These are phyloP conservation scores for Drosophila kurseongensis DNA, from an alignment of 1,140 invertebrate species.

Conservation along the genomic window DNA sequence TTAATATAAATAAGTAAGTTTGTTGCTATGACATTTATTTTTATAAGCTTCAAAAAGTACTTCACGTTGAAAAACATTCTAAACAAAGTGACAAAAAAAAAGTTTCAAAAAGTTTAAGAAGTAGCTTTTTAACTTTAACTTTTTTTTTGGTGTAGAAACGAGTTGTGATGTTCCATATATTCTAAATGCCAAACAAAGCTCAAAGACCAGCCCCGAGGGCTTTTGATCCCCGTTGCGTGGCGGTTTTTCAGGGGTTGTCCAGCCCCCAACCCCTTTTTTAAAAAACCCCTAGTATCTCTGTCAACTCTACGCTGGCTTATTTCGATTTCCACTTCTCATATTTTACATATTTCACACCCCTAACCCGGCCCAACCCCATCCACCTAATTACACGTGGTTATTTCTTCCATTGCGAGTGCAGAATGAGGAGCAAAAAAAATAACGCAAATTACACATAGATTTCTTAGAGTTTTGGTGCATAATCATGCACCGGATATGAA, in stretches of 20 bases:
- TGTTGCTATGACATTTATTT: too few species aligned
- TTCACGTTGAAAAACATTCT: too few species aligned
- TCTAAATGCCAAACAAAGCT: conserved; percentile 33
- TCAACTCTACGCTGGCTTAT: conserved; percentile 63
- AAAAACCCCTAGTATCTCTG: conserved; percentile 33
- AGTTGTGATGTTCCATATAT: conserved; percentile 21
- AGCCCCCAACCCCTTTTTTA: conserved; percentile 26
- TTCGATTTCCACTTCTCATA: conserved; percentile 66
- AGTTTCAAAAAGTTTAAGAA: too few species aligned
- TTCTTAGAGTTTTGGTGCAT: conserved; percentile 81
- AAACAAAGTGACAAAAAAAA: too few species aligned
- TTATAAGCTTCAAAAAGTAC: too few species aligned
- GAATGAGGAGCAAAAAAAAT: conserved; percentile 55
- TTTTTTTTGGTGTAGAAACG: conserved; percentile 1
- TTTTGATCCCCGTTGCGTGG: conserved; percentile 44
- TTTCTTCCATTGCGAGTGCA: conserved; percentile 18
- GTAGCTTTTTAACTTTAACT: too few species aligned
- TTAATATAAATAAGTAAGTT: too few species aligned
- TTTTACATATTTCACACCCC: conserved; percentile 49
- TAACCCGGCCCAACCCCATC: conserved; percentile 28
- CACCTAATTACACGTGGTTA: conserved; percentile 42
- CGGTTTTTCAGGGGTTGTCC: conserved; percentile 67
- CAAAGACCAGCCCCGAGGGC: conserved; percentile 37
- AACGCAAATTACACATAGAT: conserved; percentile 72
- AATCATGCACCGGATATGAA: conserved; percentile 81